These are phyloP conservation scores for Calcarius lapponicus DNA, from an alignment of 2,797 vertebrate genomes.

Conservation along the genomic window DNA sequence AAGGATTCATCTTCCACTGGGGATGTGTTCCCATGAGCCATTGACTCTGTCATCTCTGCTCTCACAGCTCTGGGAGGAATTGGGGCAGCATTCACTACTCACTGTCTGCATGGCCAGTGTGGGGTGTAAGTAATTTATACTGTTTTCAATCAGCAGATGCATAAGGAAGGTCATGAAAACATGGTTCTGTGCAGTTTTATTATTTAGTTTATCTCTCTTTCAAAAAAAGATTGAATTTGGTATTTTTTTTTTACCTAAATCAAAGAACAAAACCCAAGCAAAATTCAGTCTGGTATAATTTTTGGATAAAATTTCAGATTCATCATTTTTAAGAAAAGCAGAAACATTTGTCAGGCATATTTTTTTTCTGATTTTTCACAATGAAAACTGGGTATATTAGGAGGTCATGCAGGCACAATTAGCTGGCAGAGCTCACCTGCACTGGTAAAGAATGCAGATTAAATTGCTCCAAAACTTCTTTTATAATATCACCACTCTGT, in stretches of 20 bases:
- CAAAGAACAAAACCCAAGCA: not conserved
- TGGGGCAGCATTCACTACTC: fast-evolving
- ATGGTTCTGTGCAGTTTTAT: not conserved
- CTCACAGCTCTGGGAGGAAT: not conserved
- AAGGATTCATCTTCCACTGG: not conserved
- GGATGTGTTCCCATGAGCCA: fast-evolving
- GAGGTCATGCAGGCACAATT: not conserved
- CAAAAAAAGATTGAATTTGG: not conserved
- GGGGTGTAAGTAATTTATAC: not conserved
- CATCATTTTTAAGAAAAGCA: not conserved
- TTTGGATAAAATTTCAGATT: not conserved
- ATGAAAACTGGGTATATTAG: not conserved
- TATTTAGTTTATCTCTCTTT: not conserved
- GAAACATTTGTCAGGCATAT: not conserved
- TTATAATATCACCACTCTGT: not conserved
- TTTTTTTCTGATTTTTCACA: not conserved
- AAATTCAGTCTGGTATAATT: not conserved
- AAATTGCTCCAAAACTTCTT: not conserved
- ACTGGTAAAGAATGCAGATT: not conserved
- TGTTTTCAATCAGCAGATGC: not conserved
- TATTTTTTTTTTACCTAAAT: not conserved
- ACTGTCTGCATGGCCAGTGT: not conserved
- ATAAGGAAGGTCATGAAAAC: not conserved
- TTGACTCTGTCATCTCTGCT: not conserved
- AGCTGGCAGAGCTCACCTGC: not conserved